Base-by-base conservation (phyloP, 2,888 invertebrate species). In the Campoletis raptor region DNA sequence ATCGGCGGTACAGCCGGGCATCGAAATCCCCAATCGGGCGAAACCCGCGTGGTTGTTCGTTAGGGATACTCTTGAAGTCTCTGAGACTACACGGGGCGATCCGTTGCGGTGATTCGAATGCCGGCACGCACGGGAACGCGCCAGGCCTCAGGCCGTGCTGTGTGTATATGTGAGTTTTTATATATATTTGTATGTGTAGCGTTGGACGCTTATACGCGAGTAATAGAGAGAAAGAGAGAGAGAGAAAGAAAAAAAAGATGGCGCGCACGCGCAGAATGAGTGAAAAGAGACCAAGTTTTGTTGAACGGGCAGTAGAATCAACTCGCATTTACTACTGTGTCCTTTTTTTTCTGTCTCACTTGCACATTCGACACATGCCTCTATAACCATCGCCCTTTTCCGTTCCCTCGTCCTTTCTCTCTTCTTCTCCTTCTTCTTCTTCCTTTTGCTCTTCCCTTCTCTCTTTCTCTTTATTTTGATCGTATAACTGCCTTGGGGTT, bases 51-150 rank as follows among this genome's bases (percentile, higher is more conserved):
- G 66, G 79, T 52, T 78, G 69, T 57, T 76, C 74, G 67, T 66
- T 67, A 78, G 64, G 73, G 79, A 52, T 37, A 72, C 66, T 66
- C 42, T n/a, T 15, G 18, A 37, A 76, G 40, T 74, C 48, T 67
- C 40, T 15, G 21, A 83, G 67, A 72, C 81, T 80, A 36, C 67
- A 66, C 66, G 81, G 66, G 78, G 81, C 69, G 81, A 82, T 81
- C 69, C 81, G 81, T 78, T 76, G 84, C 85, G 89, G 91, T 88
- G 92, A 92, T 88, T 90, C 90, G 87, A 91, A 92, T 90, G 92
- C 90, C 89, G 81, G 90, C 90, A 91, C 87, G 87, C 89, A 88
- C 88, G 89, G 87, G 86, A 84, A 88, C 81, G 81, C 79, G 70
- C 85, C 74, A 79, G 79, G 79, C 77, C 83, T 77, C 54, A 85